Evolutionary conservation across 2,888 invertebrate genomes (phyloP), one percentile per base, ranked within the genome.

Genomic region (Leucophenga montana): DNA sequence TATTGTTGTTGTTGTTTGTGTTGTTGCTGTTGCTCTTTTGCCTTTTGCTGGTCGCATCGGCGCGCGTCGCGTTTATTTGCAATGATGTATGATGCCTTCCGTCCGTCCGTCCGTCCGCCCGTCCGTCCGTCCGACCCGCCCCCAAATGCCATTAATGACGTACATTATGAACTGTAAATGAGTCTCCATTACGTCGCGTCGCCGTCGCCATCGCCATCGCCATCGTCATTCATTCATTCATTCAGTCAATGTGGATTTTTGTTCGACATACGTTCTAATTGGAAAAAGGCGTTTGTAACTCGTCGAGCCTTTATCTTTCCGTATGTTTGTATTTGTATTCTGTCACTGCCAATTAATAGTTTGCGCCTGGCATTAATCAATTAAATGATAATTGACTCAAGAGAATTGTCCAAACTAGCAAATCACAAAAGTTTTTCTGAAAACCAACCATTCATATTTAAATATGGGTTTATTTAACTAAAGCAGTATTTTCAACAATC

Each of bases 131-230:
- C 59, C n/a, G n/a, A 6, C 20, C 9, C 27, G 56, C 39, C 57
- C 48, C 66, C 8, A 39, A 39, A 39, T 70, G 73, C 53, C 57
- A 46, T 50, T 74, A 73, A 72, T 72, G 73, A 67, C 57, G 76
- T 70, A 67, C 71, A 79, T 80, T 78, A 81, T 83, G 75, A 78
- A 76, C 80, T 82, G 82, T 79, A 81, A 85, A 82, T 78, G 79
- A 81, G 79, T 77, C 9, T 11, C 74, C 76, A 84, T 85, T 85
- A 85, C 74, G 78, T 68, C 70, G 69, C 74, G 11, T 1, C 31
- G n/a, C 27, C 27, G 14, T 27, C 57, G 22, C n/a, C n/a, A 6
- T 59, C 16, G n/a, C 16, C 16, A 14, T 1, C 31, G n/a, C 27
- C 27, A 5, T 27, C 31, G 22, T 27, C n/a, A 6, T 59, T 33